These are phyloP conservation scores for Agrotis puta DNA, from an alignment of 2,888 invertebrate species.

Conservation along the genomic window DNA sequence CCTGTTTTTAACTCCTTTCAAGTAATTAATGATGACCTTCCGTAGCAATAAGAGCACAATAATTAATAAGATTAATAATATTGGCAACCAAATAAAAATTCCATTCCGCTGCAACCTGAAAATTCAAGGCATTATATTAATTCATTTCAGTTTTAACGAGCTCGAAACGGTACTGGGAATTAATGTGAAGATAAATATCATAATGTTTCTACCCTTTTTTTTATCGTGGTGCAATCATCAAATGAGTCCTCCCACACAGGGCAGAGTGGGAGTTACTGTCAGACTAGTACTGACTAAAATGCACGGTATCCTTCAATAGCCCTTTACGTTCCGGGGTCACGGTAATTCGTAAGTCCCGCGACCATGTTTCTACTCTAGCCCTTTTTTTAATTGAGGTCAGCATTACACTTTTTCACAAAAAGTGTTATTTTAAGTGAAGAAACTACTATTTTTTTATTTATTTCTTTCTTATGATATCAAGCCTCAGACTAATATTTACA, in stretches of 20 bases:
- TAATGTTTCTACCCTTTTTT: too few species aligned
- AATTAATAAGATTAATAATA: neutral
- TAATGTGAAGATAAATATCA: neutral
- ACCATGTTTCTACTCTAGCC: neutral
- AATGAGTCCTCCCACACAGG: too few species aligned
- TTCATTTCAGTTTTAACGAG: neutral
- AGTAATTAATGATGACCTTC: slow-evolving; percentile 32
- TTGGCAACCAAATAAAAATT: slow-evolving; percentile 29
- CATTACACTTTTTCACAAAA: neutral
- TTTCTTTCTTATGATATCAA: too few species aligned
- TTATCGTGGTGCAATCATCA: too few species aligned
- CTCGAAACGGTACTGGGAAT: neutral
- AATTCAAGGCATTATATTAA: slow-evolving; percentile 4
- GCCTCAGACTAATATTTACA: too few species aligned
- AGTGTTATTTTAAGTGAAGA: too few species aligned
- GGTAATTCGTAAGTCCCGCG: too few species aligned
- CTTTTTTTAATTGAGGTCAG: neutral
- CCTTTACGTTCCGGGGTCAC: too few species aligned
- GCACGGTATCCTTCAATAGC: too few species aligned
- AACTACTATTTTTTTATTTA: too few species aligned
- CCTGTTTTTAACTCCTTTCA: slow-evolving; percentile 18
- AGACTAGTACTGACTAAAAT: too few species aligned
- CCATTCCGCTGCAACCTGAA: slow-evolving; percentile 23
- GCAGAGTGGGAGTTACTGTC: too few species aligned
- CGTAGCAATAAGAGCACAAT: slow-evolving; percentile 30